phyloP scores from a whole-genome alignment of 1,140 invertebrate species.

The Chlorops oryzae region DNA sequence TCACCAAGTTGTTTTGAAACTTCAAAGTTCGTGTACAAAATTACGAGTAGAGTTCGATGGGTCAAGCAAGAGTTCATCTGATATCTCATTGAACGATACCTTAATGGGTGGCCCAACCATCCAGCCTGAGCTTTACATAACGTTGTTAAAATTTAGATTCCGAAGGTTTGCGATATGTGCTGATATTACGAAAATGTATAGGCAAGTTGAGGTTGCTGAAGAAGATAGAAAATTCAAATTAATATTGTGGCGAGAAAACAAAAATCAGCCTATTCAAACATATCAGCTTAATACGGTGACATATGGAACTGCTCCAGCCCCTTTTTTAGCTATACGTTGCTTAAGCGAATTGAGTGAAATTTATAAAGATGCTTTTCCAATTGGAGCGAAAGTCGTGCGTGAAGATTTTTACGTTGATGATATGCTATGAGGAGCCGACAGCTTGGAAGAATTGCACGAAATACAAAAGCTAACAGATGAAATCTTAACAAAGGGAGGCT shows the following conservation, averaged over 20 bases:
- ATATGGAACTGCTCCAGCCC: conserved; percentile 9
- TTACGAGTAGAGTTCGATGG: conserved; percentile 35
- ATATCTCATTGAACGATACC: conserved; percentile 41
- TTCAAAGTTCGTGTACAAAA: conserved; percentile 23
- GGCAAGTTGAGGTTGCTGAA: conserved; percentile 40
- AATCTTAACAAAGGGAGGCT: conserved; percentile 7
- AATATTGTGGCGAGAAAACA: conserved; percentile 45
- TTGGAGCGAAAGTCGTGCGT: not conserved
- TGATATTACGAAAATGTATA: conserved; percentile 48
- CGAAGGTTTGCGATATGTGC: conserved; percentile 32
- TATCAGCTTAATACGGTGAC: conserved; percentile 15
- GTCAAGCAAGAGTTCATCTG: conserved; percentile 9
- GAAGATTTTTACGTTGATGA: conserved; percentile 12
- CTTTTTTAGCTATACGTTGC: conserved; percentile 7
- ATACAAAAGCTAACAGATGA: conserved; percentile 8
- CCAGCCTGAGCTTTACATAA: conserved; percentile 45
- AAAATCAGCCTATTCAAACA: conserved; percentile 21
- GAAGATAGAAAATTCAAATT: conserved; percentile 40
- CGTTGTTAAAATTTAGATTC: conserved; percentile 43
- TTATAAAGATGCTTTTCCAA: not conserved
- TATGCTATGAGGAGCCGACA: conserved; percentile 2
- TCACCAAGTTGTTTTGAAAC: conserved; percentile 20
- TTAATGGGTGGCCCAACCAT: conserved; percentile 39
- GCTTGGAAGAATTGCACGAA: not conserved
- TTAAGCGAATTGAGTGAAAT: conserved; percentile 1